Percentiles rank a stretch among this genome's conserved stretches.
Evolutionary conservation across 2,888 invertebrate species (phyloP).

Genomic region (Mythimna lalbum): DNA sequence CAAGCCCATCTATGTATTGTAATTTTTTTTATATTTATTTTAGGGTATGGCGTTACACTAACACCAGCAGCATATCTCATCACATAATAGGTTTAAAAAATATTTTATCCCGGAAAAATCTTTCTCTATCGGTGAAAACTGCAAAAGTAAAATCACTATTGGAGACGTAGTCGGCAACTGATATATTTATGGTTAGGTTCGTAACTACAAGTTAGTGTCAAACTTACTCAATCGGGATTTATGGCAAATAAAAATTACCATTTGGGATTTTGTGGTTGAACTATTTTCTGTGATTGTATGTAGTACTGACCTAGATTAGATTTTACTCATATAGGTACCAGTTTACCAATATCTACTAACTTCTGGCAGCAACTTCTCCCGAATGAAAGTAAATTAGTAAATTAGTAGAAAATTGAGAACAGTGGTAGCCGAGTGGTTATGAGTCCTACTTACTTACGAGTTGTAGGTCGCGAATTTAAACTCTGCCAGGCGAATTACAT

Average conservation of each 20-base stretch:
- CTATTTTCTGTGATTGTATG: not conserved
- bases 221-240: slow-evolving; percentile 15
- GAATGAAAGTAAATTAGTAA: no score
- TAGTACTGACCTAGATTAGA: not conserved
- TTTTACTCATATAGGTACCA: not conserved
- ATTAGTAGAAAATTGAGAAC: no score
- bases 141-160: slow-evolving; percentile 14
- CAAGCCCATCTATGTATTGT: no score
- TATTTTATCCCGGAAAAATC: not conserved
- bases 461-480: no score
- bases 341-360: not conserved
- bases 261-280: slow-evolving; percentile 6
- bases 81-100: not conserved
- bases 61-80: no score
- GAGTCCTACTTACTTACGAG: no score
- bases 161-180: slow-evolving; percentile 1
- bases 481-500: no score
- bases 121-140: not conserved
- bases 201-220: slow-evolving; percentile 2
- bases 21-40: no score
- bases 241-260: slow-evolving; percentile 3
- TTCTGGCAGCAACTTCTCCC: not conserved
- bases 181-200: slow-evolving; percentile 20
- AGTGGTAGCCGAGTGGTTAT: no score
- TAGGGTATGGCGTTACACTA: no score